Conservation (phyloP, 2,797 vertebrate species). For the Taenioides sp. region DNA sequence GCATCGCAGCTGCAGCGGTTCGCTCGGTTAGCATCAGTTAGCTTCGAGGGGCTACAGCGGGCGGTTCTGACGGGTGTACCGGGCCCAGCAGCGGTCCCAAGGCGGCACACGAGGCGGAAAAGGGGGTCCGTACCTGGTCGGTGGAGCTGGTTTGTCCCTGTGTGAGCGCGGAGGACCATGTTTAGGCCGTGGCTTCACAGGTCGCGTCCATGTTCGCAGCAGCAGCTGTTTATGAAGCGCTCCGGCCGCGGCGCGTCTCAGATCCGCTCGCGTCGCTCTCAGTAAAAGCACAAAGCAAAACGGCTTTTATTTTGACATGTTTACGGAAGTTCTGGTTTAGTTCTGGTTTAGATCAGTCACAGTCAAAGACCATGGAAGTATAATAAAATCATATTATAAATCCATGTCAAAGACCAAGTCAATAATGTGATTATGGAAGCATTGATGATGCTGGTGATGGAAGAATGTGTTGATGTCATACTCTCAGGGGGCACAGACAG, state of each 20-base stretch:
- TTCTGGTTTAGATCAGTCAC: neutral
- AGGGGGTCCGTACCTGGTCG: slow-evolving; percentile 51
- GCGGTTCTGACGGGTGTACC: neutral
- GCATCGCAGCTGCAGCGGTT: slow-evolving; percentile 7
- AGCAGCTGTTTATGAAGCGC: slow-evolving; percentile 2
- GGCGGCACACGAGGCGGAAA: accelerated
- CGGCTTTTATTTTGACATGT: slow-evolving; percentile 1
- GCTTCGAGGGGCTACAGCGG: slow-evolving; percentile 2
- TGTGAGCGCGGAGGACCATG: slow-evolving; percentile 53
- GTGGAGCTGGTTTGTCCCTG: slow-evolving; percentile 56
- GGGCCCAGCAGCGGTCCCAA: neutral
- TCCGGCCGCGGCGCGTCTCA: accelerated
- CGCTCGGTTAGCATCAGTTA: slow-evolving; percentile 16
- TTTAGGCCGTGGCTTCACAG: slow-evolving; percentile 59
- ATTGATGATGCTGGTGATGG: too few species aligned
- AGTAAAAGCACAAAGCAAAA: slow-evolving; percentile 28
- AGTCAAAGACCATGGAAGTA: too few species aligned
- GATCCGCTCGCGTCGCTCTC: slow-evolving; percentile 28
- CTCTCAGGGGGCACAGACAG: too few species aligned
- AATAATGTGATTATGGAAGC: too few species aligned
- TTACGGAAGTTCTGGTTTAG: neutral
- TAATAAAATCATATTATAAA: too few species aligned
- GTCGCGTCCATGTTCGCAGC: slow-evolving; percentile 64
- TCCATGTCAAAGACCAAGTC: too few species aligned
- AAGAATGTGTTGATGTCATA: too few species aligned